Evolutionary conservation across 2,797 vertebrate species (phyloP), one percentile per base, ranked within the genome.

Genomic region (Agapornis canus): DNA sequence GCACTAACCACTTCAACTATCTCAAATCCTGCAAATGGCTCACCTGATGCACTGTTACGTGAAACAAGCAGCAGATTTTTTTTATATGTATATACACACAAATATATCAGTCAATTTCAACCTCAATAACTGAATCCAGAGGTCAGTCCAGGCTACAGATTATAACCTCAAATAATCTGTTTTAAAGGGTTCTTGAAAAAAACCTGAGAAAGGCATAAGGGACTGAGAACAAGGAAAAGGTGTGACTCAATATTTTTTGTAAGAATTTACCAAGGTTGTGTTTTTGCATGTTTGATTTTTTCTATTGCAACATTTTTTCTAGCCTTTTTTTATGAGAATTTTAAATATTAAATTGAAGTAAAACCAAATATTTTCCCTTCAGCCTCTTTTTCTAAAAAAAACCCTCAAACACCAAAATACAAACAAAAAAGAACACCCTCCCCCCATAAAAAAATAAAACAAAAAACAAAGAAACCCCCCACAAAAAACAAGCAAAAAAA

Each of bases 51-150:
- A 37, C 0, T 39, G 61, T 20, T 35, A 54, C 3, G 11, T 49
- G 35, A 80, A 94, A 87, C 6, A 68, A 47, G 26, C 11, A 85
- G n/a, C 15, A 76, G 23, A n/a, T 35, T 32, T 52, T 32, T 54
- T 43, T 32, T n/a, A n/a, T 43, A 49, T 11, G n/a, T 1, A 37
- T 1, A 37, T 4, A 35, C 14, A 73, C 3, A 31, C 2, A 7
- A 3, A 48, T 10, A 45, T 71, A 37, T 16, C 9, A 69, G 26
- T 27, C 13, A 81, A 65, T 65, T 68, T 86, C 69, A 80, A 42
- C 8, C 10, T 25, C 13, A 77, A n/a, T 27, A 82, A 42, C 14
- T 47, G 26, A 92, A 75, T 81, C 66, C 61, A 68, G 69, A 92
- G 22, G 35, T 9, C 31, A 51, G 54, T 27, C 29, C 59, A 42